Evolutionary conservation across 2,113 vertebrate species (phyloP).

Genomic region (Tretioscincus oriximinensis): DNA sequence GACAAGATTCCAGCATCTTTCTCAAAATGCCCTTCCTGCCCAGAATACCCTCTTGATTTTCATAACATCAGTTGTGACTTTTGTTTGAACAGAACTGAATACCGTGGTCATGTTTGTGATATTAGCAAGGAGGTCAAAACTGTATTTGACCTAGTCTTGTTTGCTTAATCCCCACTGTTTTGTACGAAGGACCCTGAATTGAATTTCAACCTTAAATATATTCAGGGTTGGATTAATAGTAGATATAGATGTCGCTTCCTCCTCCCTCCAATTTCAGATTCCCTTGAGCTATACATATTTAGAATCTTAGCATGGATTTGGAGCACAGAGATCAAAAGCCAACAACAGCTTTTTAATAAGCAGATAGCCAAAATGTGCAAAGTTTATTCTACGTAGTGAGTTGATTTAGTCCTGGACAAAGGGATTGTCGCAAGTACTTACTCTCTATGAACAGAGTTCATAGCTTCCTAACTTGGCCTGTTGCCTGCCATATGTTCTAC

Average conservation of each 20-base stretch:
- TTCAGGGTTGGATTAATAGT: conserved; percentile 1
- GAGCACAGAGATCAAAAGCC: not conserved
- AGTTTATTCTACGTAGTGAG: not conserved
- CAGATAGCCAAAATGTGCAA: not conserved
- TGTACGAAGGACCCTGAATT: not conserved
- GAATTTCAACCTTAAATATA: not conserved
- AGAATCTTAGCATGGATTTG: not conserved
- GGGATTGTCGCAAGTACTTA: no score
- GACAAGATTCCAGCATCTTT: not conserved
- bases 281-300: not conserved
- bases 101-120: not conserved
- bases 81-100: not conserved
- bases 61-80: not conserved
- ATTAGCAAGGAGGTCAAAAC: conserved; percentile 13
- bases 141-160: not conserved
- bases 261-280: not conserved
- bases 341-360: not conserved
- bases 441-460: not conserved
- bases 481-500: not conserved
- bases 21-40: not conserved
- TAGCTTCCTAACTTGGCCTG: not conserved
- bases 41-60: not conserved
- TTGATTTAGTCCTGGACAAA: not conserved
- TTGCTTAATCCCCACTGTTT: not conserved
- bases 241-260: not conserved